Evolutionary conservation across 35 echinoderm and acorn worm species (phyloP).

Genomic region (Hemicentrotus pulcherrimus): DNA sequence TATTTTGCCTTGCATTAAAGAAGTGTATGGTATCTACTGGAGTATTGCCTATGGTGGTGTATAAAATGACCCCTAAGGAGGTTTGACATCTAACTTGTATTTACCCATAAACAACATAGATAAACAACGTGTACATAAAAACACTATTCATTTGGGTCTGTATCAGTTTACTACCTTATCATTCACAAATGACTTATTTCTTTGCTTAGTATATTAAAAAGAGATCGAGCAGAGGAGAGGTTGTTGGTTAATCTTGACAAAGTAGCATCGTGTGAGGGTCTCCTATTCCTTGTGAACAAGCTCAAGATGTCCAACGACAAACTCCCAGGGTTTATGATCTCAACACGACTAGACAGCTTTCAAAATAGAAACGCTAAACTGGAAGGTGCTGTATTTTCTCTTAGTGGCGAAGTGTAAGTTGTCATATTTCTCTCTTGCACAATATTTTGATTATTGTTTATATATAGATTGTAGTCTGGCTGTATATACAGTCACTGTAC

Average conservation of each 20-base stretch:
- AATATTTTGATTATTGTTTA: too few relatives aligned
- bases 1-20: too few relatives aligned
- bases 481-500: too few relatives aligned
- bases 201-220: background rate
- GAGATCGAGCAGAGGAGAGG: slow-evolving; percentile 58
- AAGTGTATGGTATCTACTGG: too few relatives aligned
- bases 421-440: too few relatives aligned
- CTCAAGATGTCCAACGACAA: slow-evolving; percentile 61
- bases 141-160: too few relatives aligned
- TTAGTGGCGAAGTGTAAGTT: slow-evolving; percentile 77
- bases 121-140: background rate
- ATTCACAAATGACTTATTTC: background rate
- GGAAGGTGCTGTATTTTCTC: slow-evolving; percentile 71
- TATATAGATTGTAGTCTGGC: too few relatives aligned
- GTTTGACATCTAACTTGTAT: too few relatives aligned
- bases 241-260: slow-evolving; percentile 71
- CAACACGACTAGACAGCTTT: slow-evolving; percentile 75
- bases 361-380: slow-evolving; percentile 62
- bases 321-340: slow-evolving; percentile 82
- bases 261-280: slow-evolving; percentile 71
- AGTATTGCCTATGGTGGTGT: too few relatives aligned
- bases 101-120: too few relatives aligned
- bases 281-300: slow-evolving; percentile 81
- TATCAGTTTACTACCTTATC: too few relatives aligned
- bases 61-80: too few relatives aligned